These are phyloP conservation scores for Tapera naevia DNA, from an alignment of 2,797 vertebrate genomes.

Conservation along the genomic window DNA sequence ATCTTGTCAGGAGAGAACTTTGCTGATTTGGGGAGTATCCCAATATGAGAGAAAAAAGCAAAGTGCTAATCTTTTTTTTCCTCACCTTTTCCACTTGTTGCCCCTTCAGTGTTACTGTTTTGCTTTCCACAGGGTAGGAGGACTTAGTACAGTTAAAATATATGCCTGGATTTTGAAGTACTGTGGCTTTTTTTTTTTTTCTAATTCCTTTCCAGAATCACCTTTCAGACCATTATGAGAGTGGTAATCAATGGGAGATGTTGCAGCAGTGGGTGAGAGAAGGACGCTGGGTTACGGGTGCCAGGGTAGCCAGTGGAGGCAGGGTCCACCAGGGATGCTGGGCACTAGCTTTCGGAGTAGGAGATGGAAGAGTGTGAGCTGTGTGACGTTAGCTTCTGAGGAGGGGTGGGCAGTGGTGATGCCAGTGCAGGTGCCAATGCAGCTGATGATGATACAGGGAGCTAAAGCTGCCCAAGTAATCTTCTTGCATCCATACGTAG, in stretches of 20 bases:
- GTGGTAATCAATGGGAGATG: not conserved
- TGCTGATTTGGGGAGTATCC: not conserved
- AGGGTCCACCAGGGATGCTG: not conserved
- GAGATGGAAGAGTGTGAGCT: not conserved
- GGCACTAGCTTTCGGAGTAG: accelerated
- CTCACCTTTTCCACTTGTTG: not conserved
- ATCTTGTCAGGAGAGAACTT: not conserved
- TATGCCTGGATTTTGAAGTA: not conserved
- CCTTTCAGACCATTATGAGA: not conserved
- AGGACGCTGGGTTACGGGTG: not conserved
- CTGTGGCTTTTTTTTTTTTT: not conserved
- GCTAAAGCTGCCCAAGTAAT: not conserved
- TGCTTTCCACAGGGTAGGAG: not conserved
- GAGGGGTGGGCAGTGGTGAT: not conserved
- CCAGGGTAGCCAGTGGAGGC: not conserved
- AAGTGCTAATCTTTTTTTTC: not conserved
- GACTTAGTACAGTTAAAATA: not conserved
- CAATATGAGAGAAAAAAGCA: not conserved
- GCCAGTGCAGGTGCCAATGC: not conserved
- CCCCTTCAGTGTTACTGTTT: not conserved
- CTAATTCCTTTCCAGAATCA: not conserved
- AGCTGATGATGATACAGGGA: not conserved
- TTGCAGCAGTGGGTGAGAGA: accelerated
- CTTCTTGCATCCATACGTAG: not conserved
- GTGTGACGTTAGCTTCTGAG: not conserved